Evolutionary conservation across 2,797 vertebrate genomes (phyloP), one percentile per base, ranked within the genome.

Genomic region (Zalophus californianus): DNA sequence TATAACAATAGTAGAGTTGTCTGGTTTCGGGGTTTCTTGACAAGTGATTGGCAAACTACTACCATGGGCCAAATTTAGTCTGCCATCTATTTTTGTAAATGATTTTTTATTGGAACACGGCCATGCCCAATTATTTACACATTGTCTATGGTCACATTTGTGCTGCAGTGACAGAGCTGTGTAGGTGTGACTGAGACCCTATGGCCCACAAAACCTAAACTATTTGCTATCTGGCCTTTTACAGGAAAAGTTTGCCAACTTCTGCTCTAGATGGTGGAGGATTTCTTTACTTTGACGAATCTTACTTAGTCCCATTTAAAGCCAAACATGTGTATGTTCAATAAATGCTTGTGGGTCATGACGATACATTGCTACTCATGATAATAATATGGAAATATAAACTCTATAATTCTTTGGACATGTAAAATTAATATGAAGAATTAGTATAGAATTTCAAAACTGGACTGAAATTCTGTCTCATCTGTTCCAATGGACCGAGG

Each of bases 341-440:
- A 8, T 52, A 86, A 41, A 79, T 78, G 41, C 66, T 50, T 91
- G 4, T 13, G 62, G 64, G 23, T 38, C 32, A 12, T 54, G 29
- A 32, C 52, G 15, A 41, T 38, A 29, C 29, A 60, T 21, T n/a
- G 14, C 38, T 96, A 21, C 7, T 64, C 64, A 1, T 86, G n/a
- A 32, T 72, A 29, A 52, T 87, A 96, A 75, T 91, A 86, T 10
- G 75, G 54, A 96, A 96, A 64, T 54, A 7, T 48, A 90, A 86
- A 52, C 54, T 68, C 60, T 79, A 3, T 86, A 83, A 90, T 64
- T 62, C 86, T 94, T 68, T 62, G 54, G 82, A 88, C 12, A 83
- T 41, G 60, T 60, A 91, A 91, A 96, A 86, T 73, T 86, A 89
- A 94, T 84, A 83, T n/a, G 73, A 97, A 95, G 23, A 89, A 48